phyloP scores from a whole-genome alignment of 2,113 vertebrate genomes.

The Turdus rufiventris region DNA sequence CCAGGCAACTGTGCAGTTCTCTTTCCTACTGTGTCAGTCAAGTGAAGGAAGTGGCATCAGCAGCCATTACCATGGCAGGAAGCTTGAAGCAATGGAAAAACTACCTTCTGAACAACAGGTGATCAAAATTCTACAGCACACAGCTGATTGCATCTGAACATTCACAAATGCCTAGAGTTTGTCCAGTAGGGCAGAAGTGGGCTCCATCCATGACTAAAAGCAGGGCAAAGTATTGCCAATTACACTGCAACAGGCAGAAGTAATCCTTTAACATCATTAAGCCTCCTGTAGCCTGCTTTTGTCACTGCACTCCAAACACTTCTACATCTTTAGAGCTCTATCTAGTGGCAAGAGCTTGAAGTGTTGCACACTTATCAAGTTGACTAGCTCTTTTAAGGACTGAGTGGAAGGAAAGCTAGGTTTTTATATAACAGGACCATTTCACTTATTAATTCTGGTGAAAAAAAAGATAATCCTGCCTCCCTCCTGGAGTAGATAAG shows the following conservation, averaged over 20 bases:
- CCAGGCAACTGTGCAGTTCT: neutral
- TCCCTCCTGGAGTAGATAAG: too few relatives aligned
- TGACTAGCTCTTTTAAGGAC: neutral
- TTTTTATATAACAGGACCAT: neutral
- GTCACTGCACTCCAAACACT: neutral
- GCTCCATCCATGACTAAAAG: neutral
- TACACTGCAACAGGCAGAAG: neutral
- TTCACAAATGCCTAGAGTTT: neutral
- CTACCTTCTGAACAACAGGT: neutral
- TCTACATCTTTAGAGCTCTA: slow-evolving; percentile 35
- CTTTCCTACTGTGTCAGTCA: neutral
- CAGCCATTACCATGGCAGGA: neutral
- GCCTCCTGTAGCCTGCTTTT: neutral
- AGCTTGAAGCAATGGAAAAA: neutral
- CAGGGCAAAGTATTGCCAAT: neutral
- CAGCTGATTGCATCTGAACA: neutral
- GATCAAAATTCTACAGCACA: neutral
- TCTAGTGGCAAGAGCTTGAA: slow-evolving; percentile 29
- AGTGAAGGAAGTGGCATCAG: neutral
- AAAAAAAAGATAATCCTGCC: neutral
- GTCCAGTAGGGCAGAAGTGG: neutral
- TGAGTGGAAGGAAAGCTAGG: neutral
- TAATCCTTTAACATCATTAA: neutral
- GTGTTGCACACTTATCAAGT: neutral
- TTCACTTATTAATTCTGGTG: neutral